Base-by-base conservation (phyloP, 2,888 invertebrate genomes). In the Latrodectus elegans region DNA sequence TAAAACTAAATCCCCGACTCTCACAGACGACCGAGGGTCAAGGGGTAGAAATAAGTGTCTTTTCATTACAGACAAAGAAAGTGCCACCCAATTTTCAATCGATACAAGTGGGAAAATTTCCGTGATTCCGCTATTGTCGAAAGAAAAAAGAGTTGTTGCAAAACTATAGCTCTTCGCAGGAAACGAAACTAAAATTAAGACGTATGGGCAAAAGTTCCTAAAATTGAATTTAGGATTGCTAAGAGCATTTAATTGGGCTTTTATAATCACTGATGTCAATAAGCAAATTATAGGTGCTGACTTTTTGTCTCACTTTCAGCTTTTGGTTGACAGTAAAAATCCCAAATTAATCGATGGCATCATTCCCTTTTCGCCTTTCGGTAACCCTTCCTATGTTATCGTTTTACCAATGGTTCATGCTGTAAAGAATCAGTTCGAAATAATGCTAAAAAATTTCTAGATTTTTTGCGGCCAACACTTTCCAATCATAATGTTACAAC, bases 351-450 rank as follows among this genome's bases (percentile, higher is more conserved):
- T 38, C 38, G 38, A 38, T 38, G 38, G 38, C 72, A 72, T 14
- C 26, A 72, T 38, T 38, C 38, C 72, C 38, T 49, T 72, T 38
- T 38, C 38, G 26, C 8, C 8, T 49, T 38, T 72, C 38, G 72
- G 72, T 15, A 60, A 6, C 22, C 75, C 60, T 38, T 75, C 17
- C 10, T 75, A 75, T 75, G 22, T 26, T 60, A 26, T 75, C 8
- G 75, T 10, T 76, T 15, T 9, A 65, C 76, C 65, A 64, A 76
- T 12, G 9, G 8, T 76, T 15, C 8, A 76, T 76, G 49, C 76
- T 26, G 65, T 65, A 65, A 65, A 76, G n/a, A 76, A 76, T 76
- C 76, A 64, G 49, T 49, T 49, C 22, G 76, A 65, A 76, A n/a
- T 65, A 78, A 6, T 53, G 17, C 70, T 22, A 52, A 70, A 38